A percentile compares a stretch with the other conserved stretches of the same genome.
These are phyloP conservation scores for Eilema caniola DNA, from an alignment of 2,888 invertebrate species.

Conservation along the genomic window DNA sequence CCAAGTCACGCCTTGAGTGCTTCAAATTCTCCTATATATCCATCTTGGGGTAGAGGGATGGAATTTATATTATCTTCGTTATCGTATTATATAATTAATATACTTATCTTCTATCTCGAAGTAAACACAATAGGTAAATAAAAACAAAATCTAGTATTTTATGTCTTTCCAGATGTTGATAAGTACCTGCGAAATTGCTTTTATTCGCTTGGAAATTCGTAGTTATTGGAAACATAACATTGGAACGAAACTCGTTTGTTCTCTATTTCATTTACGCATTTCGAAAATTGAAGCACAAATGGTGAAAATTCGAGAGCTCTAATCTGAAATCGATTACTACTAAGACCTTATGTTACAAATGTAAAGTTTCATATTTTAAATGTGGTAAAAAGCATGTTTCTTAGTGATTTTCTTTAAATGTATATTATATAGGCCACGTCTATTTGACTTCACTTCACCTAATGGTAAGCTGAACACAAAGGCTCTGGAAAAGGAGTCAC, in stretches of 20 bases:
- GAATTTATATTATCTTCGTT: too few species aligned
- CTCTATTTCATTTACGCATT: conserved; percentile 4
- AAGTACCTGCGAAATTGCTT: conserved; percentile 27
- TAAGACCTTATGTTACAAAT: background rate
- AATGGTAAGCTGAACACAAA: too few species aligned
- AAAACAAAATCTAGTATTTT: conserved; percentile 29
- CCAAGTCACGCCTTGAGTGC: too few species aligned
- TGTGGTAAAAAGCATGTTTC: too few species aligned
- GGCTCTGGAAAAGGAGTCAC: too few species aligned
- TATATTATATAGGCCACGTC: too few species aligned
- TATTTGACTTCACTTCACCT: too few species aligned
- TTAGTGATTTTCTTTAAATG: too few species aligned
- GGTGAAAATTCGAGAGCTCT: background rate
- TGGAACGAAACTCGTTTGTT: background rate
- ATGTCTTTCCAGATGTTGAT: conserved; percentile 29
- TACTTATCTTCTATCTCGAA: conserved; percentile 4
- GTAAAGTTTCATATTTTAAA: background rate
- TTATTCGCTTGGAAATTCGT: conserved; percentile 14
- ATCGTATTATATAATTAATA: background rate
- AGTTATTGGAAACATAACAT: conserved; percentile 5
- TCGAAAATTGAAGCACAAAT: background rate
- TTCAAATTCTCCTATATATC: too few species aligned
- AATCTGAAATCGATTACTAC: background rate
- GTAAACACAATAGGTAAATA: conserved; percentile 21
- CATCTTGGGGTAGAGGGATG: too few species aligned